phyloP scores from a whole-genome alignment of 2,113 vertebrate genomes.

The Cyanoramphus novaezelandiae region DNA sequence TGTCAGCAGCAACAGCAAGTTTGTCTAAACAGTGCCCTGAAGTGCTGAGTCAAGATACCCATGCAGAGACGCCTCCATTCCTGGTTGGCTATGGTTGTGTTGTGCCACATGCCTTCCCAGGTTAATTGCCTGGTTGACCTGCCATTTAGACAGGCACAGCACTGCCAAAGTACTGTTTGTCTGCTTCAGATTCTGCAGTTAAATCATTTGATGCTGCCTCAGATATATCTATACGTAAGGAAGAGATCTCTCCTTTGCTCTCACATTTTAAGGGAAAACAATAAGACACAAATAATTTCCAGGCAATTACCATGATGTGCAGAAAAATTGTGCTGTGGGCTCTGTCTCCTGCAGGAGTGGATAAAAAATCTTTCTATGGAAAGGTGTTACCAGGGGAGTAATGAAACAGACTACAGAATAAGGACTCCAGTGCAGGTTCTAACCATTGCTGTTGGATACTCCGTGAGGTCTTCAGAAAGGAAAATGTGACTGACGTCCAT shows the following conservation, averaged over 20 bases:
- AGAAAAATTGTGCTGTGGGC: neutral
- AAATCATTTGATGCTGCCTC: neutral
- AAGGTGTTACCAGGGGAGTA: neutral
- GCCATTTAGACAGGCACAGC: neutral
- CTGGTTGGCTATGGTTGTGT: accelerated
- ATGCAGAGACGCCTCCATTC: accelerated
- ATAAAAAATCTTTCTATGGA: neutral
- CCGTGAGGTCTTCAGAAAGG: neutral
- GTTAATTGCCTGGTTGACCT: accelerated
- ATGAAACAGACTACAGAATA: neutral
- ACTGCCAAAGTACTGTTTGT: neutral
- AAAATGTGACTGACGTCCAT: neutral
- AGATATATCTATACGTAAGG: neutral
- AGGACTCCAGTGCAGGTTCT: neutral
- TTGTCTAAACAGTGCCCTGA: neutral
- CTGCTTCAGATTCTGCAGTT: neutral
- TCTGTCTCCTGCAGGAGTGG: neutral
- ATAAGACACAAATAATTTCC: neutral
- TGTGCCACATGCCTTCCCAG: neutral
- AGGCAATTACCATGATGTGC: neutral
- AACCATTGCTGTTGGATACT: neutral
- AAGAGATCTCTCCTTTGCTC: neutral
- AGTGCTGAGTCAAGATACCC: neutral
- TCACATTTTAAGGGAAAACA: neutral
- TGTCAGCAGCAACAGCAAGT: neutral